Evolutionary conservation across 53 echinoderm and acorn worm genomes (phyloP).

Genomic region (Mesocentrotus franciscanus): DNA sequence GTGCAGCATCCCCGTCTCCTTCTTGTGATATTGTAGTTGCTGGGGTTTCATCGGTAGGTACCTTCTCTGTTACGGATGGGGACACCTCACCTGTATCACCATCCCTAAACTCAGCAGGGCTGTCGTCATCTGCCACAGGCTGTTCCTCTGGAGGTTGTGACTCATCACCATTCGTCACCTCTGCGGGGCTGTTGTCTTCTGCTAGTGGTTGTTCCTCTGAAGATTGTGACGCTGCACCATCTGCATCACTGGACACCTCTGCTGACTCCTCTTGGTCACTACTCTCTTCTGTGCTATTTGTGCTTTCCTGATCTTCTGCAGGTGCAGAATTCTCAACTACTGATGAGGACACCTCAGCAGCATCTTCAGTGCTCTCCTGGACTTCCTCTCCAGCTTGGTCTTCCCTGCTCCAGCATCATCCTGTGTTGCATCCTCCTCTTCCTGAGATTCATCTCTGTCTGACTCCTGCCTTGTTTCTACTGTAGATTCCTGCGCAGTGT

Average conservation of each 20-base stretch:
- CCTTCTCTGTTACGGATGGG: neutral
- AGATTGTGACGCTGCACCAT: neutral
- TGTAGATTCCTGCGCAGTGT: constrained; percentile 2
- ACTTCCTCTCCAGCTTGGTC: neutral
- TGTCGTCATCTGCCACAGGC: neutral
- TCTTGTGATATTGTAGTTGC: constrained; percentile 21
- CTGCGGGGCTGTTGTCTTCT: neutral
- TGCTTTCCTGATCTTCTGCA: neutral
- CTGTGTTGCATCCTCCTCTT: neutral
- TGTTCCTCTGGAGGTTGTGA: neutral
- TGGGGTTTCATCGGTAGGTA: neutral
- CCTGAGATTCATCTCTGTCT: neutral
- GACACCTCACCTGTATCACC: constrained; percentile 47
- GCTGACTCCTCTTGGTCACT: neutral
- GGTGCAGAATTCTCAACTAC: neutral
- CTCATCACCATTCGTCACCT: neutral
- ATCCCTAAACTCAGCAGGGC: constrained; percentile 17
- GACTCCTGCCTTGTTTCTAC: neutral
- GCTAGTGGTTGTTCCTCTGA: neutral
- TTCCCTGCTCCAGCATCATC: neutral
- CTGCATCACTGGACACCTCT: neutral
- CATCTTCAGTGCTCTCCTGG: neutral
- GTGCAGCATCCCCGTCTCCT: constrained; percentile 6
- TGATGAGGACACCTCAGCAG: neutral
- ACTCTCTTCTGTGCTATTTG: neutral